Percentiles rank a stretch among this genome's conserved stretches.
Conservation (phyloP, 2,888 invertebrate genomes). For the Dyspetes luteomarginatus region DNA sequence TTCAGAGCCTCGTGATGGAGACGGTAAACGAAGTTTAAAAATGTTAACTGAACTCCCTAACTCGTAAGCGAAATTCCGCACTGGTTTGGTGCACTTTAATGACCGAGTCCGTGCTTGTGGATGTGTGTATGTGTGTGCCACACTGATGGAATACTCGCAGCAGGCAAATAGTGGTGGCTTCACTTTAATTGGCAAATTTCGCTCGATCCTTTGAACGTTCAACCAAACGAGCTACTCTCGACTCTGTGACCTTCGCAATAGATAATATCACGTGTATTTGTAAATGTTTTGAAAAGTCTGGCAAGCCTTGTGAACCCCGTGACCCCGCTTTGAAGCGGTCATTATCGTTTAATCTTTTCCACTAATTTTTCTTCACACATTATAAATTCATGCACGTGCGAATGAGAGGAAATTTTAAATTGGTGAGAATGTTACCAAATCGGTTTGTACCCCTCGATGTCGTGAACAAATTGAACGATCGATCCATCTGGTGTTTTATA, state of each 20-base stretch:
- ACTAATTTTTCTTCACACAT: background rate
- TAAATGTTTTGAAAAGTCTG: background rate
- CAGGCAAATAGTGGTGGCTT: background rate
- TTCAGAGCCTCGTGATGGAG: background rate
- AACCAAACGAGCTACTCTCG: background rate
- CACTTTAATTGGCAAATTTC: constrained; percentile 47
- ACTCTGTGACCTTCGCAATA: background rate
- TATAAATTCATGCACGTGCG: background rate
- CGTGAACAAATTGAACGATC: background rate
- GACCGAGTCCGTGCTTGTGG: background rate
- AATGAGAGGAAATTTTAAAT: background rate
- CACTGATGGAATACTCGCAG: too few relatives aligned
- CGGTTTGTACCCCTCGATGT: background rate
- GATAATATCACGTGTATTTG: background rate
- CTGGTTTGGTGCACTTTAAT: background rate
- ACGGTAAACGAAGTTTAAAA: background rate
- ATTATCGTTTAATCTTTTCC: background rate
- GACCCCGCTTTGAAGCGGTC: background rate
- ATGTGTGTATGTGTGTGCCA: too few relatives aligned
- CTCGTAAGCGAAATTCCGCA: background rate
- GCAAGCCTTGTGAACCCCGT: background rate
- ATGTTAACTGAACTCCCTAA: background rate
- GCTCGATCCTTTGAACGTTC: constrained; percentile 12
- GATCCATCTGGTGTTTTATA: background rate
- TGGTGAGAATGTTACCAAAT: background rate